Base-by-base conservation (phyloP, 1,140 invertebrate species). In the Dinothrombium tinctorium region DNA sequence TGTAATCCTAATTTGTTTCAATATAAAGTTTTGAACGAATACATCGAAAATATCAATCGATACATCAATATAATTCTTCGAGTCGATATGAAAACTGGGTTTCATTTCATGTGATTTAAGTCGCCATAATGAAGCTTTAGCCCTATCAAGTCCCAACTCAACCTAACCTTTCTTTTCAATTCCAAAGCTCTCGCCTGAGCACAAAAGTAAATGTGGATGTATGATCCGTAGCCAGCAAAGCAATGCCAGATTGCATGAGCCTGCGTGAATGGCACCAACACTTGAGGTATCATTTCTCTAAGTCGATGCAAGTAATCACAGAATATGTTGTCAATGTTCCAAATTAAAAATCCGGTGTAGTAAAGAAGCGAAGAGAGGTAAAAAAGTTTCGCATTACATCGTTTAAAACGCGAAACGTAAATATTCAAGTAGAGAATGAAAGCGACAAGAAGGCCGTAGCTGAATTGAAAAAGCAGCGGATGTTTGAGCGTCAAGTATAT, bases 211-310 rank as follows among this genome's bases (percentile, higher is more conserved):
- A n/a, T n/a, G n/a, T n/a, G n/a, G n/a, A n/a, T n/a, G n/a, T n/a
- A n/a, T n/a, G n/a, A n/a, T n/a, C n/a, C n/a, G n/a, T n/a, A 36
- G 4, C 54, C 54, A 38, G 53, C 49, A 1, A 56, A 43, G 28
- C 53, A 44, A 45, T 57, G 56, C 56, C 56, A 57, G 47, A 51
- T 53, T 21, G 52, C 56, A 49, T 57, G 55, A 14, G 57, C 40
- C 43, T 57, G 55, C 6, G 51, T 54, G 0, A 57, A 41, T 14
- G 54, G 53, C 19, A n/a, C 15, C 2, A 47, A 21, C n/a, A 46
- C 8, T 11, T 17, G 32, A 6, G 48, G 48, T 23, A 44, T 19
- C n/a, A 12, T 9, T 25, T 37, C 4, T 28, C 46, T 28, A n/a
- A 48, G 5, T 23, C 11, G 12, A 5, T 33, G n/a, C 12, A 50